Percentiles rank a stretch among this genome's conserved stretches.
Conservation (phyloP, 2,888 invertebrate genomes). For the Hipparchia sbordonii region DNA sequence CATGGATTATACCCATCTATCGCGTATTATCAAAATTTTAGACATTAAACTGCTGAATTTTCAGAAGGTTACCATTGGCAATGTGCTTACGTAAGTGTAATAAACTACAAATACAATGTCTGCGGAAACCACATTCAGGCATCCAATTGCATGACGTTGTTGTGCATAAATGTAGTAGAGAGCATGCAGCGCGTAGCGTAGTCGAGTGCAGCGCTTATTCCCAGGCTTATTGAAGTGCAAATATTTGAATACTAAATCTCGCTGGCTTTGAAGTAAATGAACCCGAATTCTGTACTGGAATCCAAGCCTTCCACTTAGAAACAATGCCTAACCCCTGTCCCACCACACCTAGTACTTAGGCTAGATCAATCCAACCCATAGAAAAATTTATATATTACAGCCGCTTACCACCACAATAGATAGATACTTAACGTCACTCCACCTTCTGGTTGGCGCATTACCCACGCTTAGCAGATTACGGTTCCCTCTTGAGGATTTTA, state of each 20-base stretch:
- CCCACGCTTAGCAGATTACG: too few relatives aligned
- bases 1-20: too few relatives aligned
- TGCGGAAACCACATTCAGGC: conserved; percentile 15
- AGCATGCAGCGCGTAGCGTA: background rate
- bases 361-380: too few relatives aligned
- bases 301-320: background rate
- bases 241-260: conserved; percentile 18
- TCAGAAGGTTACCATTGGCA: background rate
- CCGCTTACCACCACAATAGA: too few relatives aligned
- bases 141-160: conserved; percentile 13
- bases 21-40: too few relatives aligned
- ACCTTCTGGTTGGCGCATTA: too few relatives aligned
- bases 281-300: background rate
- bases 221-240: conserved; percentile 20
- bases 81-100: background rate
- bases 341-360: background rate
- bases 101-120: conserved; percentile 15
- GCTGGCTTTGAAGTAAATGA: conserved; percentile 9
- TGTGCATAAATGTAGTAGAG: conserved; percentile 5
- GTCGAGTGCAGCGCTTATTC: background rate
- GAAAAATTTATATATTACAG: too few relatives aligned
- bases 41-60: background rate
- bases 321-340: background rate
- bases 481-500: too few relatives aligned
- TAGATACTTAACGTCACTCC: too few relatives aligned